Conservation (phyloP, 2,888 invertebrate genomes). For the Idaea aversata region DNA sequence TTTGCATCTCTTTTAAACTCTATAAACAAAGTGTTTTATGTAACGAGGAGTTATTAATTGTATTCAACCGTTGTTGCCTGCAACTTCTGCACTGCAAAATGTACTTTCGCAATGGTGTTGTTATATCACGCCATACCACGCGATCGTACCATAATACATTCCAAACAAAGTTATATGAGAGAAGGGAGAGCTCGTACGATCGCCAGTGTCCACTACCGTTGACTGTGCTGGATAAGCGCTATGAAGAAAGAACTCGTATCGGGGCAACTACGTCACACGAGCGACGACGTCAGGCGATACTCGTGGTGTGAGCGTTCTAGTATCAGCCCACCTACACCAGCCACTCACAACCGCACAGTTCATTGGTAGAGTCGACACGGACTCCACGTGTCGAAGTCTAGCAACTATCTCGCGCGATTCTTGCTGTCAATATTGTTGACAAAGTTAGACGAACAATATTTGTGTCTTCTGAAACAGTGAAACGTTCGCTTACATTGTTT, state of each 20-base stretch:
- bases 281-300: conserved; percentile 43
- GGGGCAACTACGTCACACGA: conserved; percentile 46
- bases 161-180: conserved; percentile 13
- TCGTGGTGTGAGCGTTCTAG: conserved; percentile 30
- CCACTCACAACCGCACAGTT: conserved; percentile 40
- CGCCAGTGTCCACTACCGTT: conserved; percentile 13
- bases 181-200: conserved; percentile 22
- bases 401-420: conserved; percentile 42
- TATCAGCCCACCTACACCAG: conserved; percentile 40
- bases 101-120: conserved; percentile 61
- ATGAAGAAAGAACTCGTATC: conserved; percentile 15
- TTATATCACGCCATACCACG: conserved; percentile 73
- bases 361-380: conserved; percentile 54
- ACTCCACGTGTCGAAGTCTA: conserved; percentile 49
- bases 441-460: conserved; percentile 30
- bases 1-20: no score
- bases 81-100: neutral
- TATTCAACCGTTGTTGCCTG: neutral
- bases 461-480: conserved; percentile 37
- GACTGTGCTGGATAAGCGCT: conserved; percentile 12
- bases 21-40: no score
- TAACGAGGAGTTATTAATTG: no score
- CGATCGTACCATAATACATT: conserved; percentile 46
- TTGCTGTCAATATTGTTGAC: conserved; percentile 36
- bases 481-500: conserved; percentile 20